Conservation (phyloP, 2,113 vertebrate genomes). For the Dendrocopos noguchii region DNA sequence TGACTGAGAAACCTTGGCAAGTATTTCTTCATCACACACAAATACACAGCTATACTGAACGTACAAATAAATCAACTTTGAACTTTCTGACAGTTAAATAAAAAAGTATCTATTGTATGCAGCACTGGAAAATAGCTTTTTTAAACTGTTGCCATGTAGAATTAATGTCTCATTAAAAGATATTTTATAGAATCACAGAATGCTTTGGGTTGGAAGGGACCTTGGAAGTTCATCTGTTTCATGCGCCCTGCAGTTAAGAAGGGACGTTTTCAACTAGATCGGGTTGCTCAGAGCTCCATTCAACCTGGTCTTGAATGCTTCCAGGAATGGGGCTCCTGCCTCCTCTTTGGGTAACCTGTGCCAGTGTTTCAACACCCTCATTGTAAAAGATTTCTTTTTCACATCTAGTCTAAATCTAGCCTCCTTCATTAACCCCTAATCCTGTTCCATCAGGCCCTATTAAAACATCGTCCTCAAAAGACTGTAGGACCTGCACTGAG, state of each 20-base stretch:
- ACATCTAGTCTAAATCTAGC: background rate
- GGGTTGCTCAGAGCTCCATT: background rate
- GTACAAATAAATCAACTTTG: background rate
- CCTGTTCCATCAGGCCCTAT: background rate
- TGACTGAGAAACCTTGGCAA: background rate
- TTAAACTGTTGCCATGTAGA: background rate
- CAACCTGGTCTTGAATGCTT: background rate
- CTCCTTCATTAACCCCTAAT: background rate
- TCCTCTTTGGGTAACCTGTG: background rate
- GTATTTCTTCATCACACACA: background rate
- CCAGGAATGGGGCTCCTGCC: background rate
- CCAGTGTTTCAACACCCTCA: background rate
- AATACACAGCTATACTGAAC: background rate
- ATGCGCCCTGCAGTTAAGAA: background rate
- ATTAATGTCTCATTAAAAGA: background rate
- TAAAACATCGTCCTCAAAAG: background rate
- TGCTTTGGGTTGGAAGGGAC: background rate
- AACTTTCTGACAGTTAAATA: background rate
- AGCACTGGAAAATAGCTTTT: background rate
- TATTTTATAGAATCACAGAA: background rate
- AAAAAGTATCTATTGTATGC: background rate
- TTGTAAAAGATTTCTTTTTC: background rate
- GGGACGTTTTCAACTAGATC: background rate
- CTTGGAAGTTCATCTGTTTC: background rate
- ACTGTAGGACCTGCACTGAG: background rate